These are phyloP conservation scores for Endomychus coccineus DNA, from an alignment of 2,888 invertebrate species.

Conservation along the genomic window DNA sequence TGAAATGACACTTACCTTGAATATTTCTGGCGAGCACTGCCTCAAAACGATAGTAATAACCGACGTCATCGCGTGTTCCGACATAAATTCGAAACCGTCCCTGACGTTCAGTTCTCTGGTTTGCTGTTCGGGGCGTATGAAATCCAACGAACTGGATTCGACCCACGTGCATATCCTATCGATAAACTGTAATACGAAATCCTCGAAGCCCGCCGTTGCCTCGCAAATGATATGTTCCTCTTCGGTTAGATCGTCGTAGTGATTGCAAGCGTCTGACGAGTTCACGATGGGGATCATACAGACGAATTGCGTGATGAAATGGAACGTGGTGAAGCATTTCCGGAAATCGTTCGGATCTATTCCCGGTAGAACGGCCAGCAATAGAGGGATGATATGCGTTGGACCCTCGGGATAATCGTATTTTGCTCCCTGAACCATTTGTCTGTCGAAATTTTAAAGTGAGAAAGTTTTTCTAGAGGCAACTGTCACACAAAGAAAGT, in stretches of 20 bases:
- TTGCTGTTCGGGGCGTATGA: slow-evolving; percentile 57
- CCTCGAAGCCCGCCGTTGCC: slow-evolving; percentile 79
- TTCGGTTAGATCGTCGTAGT: slow-evolving; percentile 64
- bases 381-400: slow-evolving; percentile 70
- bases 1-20: slow-evolving; percentile 36
- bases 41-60: slow-evolving; percentile 61
- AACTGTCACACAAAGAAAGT: too few species aligned
- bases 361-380: slow-evolving; percentile 76
- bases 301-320: slow-evolving; percentile 68
- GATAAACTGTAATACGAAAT: slow-evolving; percentile 78
- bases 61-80: slow-evolving; percentile 63
- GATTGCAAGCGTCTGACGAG: slow-evolving; percentile 67
- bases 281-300: slow-evolving; percentile 78
- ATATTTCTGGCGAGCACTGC: slow-evolving; percentile 62
- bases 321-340: slow-evolving; percentile 68
- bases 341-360: slow-evolving; percentile 84
- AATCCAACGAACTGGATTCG: slow-evolving; percentile 63
- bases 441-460: slow-evolving; percentile 22
- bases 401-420: slow-evolving; percentile 67
- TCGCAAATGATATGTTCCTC: slow-evolving; percentile 69
- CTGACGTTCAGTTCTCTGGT: slow-evolving; percentile 50
- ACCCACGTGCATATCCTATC: slow-evolving; percentile 68
- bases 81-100: slow-evolving; percentile 62
- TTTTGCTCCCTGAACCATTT: slow-evolving; percentile 45
- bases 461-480: too few species aligned